phyloP scores from a whole-genome alignment of 23 tunicate genomes.

The Styela plicata region DNA sequence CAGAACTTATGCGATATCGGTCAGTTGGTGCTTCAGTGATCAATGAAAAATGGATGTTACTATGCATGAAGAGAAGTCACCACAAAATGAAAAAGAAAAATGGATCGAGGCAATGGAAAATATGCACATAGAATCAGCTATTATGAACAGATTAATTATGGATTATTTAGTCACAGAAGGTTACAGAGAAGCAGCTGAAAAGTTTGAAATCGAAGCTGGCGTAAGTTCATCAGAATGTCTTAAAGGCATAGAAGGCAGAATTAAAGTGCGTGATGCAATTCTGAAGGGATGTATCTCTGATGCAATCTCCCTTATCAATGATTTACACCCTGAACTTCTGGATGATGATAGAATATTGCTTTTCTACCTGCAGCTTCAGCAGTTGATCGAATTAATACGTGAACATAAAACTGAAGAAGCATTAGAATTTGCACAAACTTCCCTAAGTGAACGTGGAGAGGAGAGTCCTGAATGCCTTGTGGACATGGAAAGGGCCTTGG shows the following conservation, averaged over 20 bases:
- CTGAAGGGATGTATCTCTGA: slow-evolving; percentile 63
- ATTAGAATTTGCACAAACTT: slow-evolving; percentile 82
- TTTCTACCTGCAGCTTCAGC: slow-evolving; percentile 70
- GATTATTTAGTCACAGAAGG: slow-evolving; percentile 91
- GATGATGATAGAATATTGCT: slow-evolving; percentile 79
- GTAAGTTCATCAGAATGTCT: slow-evolving; percentile 35
- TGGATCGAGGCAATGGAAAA: slow-evolving; percentile 84
- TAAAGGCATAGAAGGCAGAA: slow-evolving; percentile 55
- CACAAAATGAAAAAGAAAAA: slow-evolving; percentile 39
- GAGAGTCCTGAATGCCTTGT: slow-evolving; percentile 85
- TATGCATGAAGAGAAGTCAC: slow-evolving; percentile 62
- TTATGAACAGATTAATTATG: slow-evolving; percentile 87
- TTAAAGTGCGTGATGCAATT: slow-evolving; percentile 84
- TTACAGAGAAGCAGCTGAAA: slow-evolving; percentile 94
- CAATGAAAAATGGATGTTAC: slow-evolving; percentile 54
- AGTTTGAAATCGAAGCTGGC: slow-evolving; percentile 87
- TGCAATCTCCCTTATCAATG: slow-evolving; percentile 82
- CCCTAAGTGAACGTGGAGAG: slow-evolving; percentile 77
- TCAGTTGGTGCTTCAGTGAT: no score
- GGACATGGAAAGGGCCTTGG: slow-evolving; percentile 88
- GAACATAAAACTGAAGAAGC: slow-evolving; percentile 73
- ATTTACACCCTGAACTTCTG: slow-evolving; percentile 77
- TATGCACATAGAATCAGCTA: slow-evolving; percentile 76
- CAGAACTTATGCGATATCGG: no score
- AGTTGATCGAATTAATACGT: slow-evolving; percentile 88